Evolutionary conservation across 2,888 invertebrate species (phyloP), one percentile per base, ranked within the genome.

Genomic region (Drosophila rubida): DNA sequence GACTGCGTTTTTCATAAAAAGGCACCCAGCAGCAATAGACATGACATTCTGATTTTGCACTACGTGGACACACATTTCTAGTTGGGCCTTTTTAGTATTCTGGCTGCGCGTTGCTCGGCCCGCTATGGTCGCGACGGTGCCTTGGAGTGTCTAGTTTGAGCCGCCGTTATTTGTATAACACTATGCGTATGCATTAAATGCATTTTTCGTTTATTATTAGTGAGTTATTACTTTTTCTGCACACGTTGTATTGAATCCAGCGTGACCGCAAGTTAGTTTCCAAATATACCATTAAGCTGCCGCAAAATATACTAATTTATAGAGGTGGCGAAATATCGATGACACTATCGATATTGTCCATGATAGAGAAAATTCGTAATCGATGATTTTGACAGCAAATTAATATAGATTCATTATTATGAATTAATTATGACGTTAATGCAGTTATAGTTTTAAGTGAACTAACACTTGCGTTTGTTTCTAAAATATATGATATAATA

Each of bases 211-310:
- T 80, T 60, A 72, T 65, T 64, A 75, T 67, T 76, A 57, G 50
- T 45, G 41, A 80, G 53, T 76, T 78, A 78, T 85, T 75, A 81
- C 69, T 68, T 85, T 80, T 80, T 84, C 73, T 82, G 77, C 82
- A 77, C 85, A 76, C 76, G 85, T 73, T 72, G 73, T 71, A 71
- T 73, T 66, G 74, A 68, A 72, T 72, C 69, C 72, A 65, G 65
- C 73, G 73, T 37, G 35, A 37, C 35, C 35, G 35, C 35, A 37
- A 37, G 13, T 2, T 37, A 14, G 13, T 37, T 37, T 37, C 14
- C 35, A 37, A 37, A 14, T 14, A 37, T 37, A 14, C 35, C 14
- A 37, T 7, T 6, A 6, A 7, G 13, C 35, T 37, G 32, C 41
- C 3, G 9, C 6, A 14, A 25, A 27, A 14, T 37, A 37, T 37